Conservation (phyloP, 92 coral and sea anemone species). For the Hydrozoanthus gracilis region DNA sequence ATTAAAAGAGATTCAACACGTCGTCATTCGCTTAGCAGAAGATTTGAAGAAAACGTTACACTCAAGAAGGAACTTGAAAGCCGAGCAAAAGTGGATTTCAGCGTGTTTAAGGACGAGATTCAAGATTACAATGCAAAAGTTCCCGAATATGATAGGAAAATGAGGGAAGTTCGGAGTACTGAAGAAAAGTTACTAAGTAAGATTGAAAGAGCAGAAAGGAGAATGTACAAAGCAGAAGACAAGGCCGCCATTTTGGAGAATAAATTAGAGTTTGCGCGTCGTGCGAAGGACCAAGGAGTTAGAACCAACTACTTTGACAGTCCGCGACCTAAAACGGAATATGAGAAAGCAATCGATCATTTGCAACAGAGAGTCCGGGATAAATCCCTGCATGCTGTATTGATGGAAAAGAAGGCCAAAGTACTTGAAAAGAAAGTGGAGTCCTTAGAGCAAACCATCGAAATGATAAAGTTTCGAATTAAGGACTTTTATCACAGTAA, state of each 20-base stretch:
- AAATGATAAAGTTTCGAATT: slow-evolving; percentile 43
- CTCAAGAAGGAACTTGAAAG: slow-evolving; percentile 36
- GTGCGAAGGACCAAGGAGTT: slow-evolving; percentile 32
- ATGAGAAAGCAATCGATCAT: slow-evolving; percentile 25
- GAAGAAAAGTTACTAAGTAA: slow-evolving; percentile 18
- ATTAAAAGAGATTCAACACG: slow-evolving; percentile 13
- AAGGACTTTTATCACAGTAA: slow-evolving; percentile 36
- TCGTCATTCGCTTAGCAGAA: slow-evolving; percentile 40
- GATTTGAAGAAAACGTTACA: slow-evolving; percentile 31
- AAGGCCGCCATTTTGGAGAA: slow-evolving; percentile 42
- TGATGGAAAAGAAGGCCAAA: slow-evolving; percentile 50
- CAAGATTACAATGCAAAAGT: slow-evolving; percentile 1
- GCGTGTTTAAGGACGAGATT: neutral
- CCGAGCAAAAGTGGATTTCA: slow-evolving; percentile 6
- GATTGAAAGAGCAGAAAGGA: slow-evolving; percentile 31
- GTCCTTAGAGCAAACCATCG: slow-evolving; percentile 42
- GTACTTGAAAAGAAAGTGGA: slow-evolving; percentile 46
- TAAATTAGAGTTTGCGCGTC: slow-evolving; percentile 38
- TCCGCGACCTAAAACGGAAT: slow-evolving; percentile 23
- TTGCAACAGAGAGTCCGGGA: slow-evolving; percentile 44
- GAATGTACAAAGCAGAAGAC: slow-evolving; percentile 36
- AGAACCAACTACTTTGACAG: slow-evolving; percentile 35
- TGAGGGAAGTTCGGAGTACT: slow-evolving; percentile 15
- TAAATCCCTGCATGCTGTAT: slow-evolving; percentile 38
- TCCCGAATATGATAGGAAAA: slow-evolving; percentile 12